These are phyloP conservation scores for Coccyzus lansbergi DNA, from an alignment of 2,797 vertebrate genomes.

Conservation along the genomic window DNA sequence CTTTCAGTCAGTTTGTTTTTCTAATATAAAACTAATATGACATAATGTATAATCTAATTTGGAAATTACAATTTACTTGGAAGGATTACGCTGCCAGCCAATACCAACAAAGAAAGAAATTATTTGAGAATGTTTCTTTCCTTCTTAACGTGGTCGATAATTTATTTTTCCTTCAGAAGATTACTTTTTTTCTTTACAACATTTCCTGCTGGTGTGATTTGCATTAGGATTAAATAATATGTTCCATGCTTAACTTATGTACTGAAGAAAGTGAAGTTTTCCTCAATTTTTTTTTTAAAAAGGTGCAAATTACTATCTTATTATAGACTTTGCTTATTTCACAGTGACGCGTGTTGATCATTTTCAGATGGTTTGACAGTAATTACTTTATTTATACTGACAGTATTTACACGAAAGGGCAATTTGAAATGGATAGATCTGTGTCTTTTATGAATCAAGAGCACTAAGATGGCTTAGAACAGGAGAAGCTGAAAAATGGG, in stretches of 20 bases:
- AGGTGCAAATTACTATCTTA: conserved; percentile 62
- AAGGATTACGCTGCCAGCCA: conserved; percentile 83
- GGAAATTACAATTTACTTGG: conserved; percentile 87
- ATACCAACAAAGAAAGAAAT: conserved; percentile 85
- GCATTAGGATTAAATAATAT: conserved; percentile 83
- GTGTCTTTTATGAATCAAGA: conserved; percentile 23
- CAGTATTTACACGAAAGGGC: conserved; percentile 49
- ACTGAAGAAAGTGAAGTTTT: conserved; percentile 54
- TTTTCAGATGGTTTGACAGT: conserved; percentile 53
- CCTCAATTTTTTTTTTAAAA: not conserved
- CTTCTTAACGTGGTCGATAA: conserved; percentile 82
- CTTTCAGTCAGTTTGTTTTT: conserved; percentile 84
- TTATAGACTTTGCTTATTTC: conserved; percentile 38
- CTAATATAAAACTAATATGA: conserved; percentile 89
- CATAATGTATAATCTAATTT: conserved; percentile 90
- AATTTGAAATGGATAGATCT: conserved; percentile 37
- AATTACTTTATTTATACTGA: conserved; percentile 55
- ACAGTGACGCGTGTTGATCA: not conserved
- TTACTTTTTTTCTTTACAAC: conserved; percentile 85
- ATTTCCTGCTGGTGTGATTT: conserved; percentile 83
- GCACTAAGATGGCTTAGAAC: conserved; percentile 12
- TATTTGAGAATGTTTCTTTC: conserved; percentile 85
- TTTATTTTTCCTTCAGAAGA: conserved; percentile 88
- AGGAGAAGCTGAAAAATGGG: conserved; percentile 24
- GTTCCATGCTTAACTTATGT: conserved; percentile 70